Percentiles rank a stretch among this genome's conserved stretches.
Conservation (phyloP, 2,888 invertebrate genomes). For the Clanis bilineata region DNA sequence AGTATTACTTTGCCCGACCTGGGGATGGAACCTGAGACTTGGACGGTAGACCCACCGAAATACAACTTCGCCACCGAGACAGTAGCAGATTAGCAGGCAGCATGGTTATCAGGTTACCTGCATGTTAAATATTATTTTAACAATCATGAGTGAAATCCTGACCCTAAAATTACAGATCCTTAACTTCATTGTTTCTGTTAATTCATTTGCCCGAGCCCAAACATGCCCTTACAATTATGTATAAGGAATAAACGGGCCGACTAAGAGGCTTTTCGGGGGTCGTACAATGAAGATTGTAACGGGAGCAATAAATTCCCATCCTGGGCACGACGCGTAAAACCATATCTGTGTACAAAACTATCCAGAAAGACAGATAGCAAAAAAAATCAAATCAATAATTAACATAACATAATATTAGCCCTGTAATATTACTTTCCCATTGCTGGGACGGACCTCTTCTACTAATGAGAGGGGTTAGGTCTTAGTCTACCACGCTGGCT, state of each 20-base stretch:
- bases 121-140: neutral
- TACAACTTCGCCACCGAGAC: too few relatives aligned
- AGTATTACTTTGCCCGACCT: neutral
- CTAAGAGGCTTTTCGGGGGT: conserved; percentile 34
- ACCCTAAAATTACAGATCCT: neutral
- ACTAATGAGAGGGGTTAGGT: too few relatives aligned
- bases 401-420: too few relatives aligned
- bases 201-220: neutral
- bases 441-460: too few relatives aligned
- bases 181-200: conserved; percentile 17
- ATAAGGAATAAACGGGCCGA: conserved; percentile 30
- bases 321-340: conserved; percentile 19
- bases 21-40: too few relatives aligned
- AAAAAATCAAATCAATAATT: too few relatives aligned
- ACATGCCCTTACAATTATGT: neutral
- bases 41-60: too few relatives aligned
- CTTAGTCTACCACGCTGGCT: too few relatives aligned
- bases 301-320: conserved; percentile 45
- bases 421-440: too few relatives aligned
- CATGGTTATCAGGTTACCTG: too few relatives aligned
- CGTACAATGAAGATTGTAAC: conserved; percentile 45
- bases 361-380: too few relatives aligned
- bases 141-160: neutral
- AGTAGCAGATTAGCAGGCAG: too few relatives aligned
- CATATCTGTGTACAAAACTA: neutral